These are phyloP conservation scores for Pyrgus malvae DNA, from an alignment of 2,888 invertebrate species.

Conservation along the genomic window DNA sequence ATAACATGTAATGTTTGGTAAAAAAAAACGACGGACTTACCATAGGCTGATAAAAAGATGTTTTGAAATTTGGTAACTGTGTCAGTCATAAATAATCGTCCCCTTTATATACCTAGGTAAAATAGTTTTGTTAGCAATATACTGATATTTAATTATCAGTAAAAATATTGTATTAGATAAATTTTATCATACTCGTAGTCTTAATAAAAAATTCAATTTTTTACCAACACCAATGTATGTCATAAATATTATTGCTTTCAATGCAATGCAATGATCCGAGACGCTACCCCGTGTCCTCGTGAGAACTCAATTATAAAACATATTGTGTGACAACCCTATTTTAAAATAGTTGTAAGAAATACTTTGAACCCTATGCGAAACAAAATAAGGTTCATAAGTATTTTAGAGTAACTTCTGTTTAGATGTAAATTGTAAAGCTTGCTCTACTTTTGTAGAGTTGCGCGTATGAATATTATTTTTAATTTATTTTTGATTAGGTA, in stretches of 20 bases:
- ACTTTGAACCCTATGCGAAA: slow-evolving; percentile 18
- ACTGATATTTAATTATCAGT: too few species aligned
- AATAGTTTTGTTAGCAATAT: too few species aligned
- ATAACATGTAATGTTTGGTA: too few species aligned
- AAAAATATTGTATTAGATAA: too few species aligned
- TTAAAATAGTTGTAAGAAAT: background rate
- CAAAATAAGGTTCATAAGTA: slow-evolving; percentile 18
- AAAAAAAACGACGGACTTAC: too few species aligned
- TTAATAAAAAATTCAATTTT: too few species aligned
- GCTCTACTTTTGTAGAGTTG: slow-evolving; percentile 18
- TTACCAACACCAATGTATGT: too few species aligned
- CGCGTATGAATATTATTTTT: background rate
- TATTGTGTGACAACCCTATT: slow-evolving; percentile 51
- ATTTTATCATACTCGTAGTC: too few species aligned
- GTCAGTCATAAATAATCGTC: too few species aligned
- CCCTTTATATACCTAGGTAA: too few species aligned
- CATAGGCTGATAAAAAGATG: too few species aligned
- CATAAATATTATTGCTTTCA: slow-evolving; percentile 4
- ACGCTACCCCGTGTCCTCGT: slow-evolving; percentile 34
- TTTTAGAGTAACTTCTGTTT: background rate
- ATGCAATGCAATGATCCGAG: slow-evolving; percentile 10
- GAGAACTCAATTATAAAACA: slow-evolving; percentile 59
- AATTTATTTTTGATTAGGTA: background rate
- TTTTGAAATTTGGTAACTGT: too few species aligned
- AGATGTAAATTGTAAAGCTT: background rate